A percentile compares a stretch with the other conserved stretches of the same genome.
Evolutionary conservation across 2,797 vertebrate species (phyloP).

Genomic region (Fistularia commersonii): DNA sequence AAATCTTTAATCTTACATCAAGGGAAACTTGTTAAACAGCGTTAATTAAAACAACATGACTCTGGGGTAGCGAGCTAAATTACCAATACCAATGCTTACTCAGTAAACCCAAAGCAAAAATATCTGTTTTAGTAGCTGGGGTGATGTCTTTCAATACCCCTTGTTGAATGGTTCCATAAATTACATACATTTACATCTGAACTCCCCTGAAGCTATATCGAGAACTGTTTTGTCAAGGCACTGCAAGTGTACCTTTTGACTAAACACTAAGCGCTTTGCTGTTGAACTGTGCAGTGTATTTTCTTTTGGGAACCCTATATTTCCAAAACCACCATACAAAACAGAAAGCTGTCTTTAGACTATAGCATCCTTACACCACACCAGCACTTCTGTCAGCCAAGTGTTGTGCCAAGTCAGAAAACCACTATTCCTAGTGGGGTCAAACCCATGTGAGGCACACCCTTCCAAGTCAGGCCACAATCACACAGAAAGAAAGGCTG

Average conservation of each 20-base stretch:
- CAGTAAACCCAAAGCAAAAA: constrained; percentile 4
- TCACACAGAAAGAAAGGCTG: constrained; percentile 41
- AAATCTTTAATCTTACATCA: constrained; percentile 45
- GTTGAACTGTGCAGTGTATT: constrained; percentile 30
- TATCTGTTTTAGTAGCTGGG: too few relatives aligned
- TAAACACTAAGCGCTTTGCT: constrained; percentile 30
- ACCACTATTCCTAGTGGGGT: constrained; percentile 55
- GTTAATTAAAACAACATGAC: constrained; percentile 52
- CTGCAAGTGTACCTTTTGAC: constrained; percentile 29
- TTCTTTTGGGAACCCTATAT: constrained; percentile 53
- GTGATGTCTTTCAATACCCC: not conserved
- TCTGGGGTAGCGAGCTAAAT: constrained; percentile 27
- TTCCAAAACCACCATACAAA: constrained; percentile 51
- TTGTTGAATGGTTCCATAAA: constrained; percentile 15
- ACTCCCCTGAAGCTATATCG: constrained; percentile 30
- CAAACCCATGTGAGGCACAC: constrained; percentile 59
- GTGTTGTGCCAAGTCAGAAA: constrained; percentile 67
- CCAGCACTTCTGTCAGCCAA: constrained; percentile 62
- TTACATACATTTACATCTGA: constrained; percentile 21
- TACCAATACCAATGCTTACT: constrained; percentile 19
- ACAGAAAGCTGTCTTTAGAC: constrained; percentile 49
- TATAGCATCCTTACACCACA: constrained; percentile 45
- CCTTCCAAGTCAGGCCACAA: constrained; percentile 58
- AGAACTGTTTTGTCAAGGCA: constrained; percentile 24
- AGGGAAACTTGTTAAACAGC: constrained; percentile 58